These are phyloP conservation scores for Choloepus didactylus DNA, from an alignment of 2,797 vertebrate species.

Conservation along the genomic window DNA sequence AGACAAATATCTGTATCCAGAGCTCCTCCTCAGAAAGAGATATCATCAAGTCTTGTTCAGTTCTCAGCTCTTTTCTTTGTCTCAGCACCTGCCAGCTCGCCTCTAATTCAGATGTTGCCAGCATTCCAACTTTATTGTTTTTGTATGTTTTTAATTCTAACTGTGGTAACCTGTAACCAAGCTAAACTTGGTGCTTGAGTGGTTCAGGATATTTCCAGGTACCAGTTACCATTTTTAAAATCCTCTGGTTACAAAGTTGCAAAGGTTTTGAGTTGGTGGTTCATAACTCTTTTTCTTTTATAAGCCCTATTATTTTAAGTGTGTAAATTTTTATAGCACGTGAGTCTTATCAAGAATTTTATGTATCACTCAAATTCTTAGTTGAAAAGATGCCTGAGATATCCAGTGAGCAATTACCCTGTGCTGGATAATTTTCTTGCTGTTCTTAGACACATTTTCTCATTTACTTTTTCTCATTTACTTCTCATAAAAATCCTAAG, in stretches of 20 bases:
- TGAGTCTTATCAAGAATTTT: not conserved
- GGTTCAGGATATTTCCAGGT: not conserved
- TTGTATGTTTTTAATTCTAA: slow-evolving; percentile 2
- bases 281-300: not conserved
- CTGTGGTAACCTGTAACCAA: not conserved
- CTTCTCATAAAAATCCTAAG: not conserved
- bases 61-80: slow-evolving; percentile 3
- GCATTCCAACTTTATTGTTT: slow-evolving; percentile 6
- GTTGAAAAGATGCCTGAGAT: no score
- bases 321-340: not conserved
- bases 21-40: not conserved
- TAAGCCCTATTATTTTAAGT: not conserved
- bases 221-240: not conserved
- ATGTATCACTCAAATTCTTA: not conserved
- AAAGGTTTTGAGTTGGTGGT: slow-evolving; percentile 25
- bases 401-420: not conserved
- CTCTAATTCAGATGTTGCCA: not conserved
- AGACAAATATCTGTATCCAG: not conserved
- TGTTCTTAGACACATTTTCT: not conserved
- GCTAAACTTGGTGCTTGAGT: not conserved
- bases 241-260: not conserved
- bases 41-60: not conserved
- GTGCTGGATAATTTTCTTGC: slow-evolving; percentile 5
- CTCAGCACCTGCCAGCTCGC: not conserved
- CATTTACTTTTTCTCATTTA: not conserved